A percentile compares a stretch with the other conserved stretches of the same genome.
Conservation (phyloP, 2,113 vertebrate genomes). For the Labrus mixtus region DNA sequence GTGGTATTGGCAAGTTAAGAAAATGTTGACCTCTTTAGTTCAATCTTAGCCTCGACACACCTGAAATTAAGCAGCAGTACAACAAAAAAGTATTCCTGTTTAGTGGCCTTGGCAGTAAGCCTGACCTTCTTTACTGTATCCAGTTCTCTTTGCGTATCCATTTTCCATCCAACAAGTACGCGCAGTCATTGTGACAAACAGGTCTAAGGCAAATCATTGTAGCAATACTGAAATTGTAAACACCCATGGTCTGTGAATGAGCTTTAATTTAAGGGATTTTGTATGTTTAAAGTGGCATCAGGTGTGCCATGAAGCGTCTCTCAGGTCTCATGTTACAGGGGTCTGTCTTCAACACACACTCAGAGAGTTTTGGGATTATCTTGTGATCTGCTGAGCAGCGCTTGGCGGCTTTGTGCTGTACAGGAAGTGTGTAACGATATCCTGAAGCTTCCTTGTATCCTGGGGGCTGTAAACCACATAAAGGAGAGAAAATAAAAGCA, state of each 20-base stretch:
- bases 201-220: not conserved
- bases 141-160: too few relatives aligned
- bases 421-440: conserved; percentile 68
- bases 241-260: not conserved
- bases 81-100: too few relatives aligned
- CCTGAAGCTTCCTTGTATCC: conserved; percentile 49
- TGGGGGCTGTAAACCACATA: conserved; percentile 59
- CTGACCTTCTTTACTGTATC: too few relatives aligned
- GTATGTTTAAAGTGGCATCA: conserved; percentile 1
- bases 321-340: conserved; percentile 44
- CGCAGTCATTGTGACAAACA: too few relatives aligned
- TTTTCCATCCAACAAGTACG: too few relatives aligned
- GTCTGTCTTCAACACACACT: conserved; percentile 10
- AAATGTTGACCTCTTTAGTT: too few relatives aligned
- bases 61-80: too few relatives aligned
- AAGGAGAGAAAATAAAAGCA: conserved; percentile 63
- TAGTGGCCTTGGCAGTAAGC: too few relatives aligned
- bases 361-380: conserved; percentile 38
- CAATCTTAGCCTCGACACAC: too few relatives aligned
- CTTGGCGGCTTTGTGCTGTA: conserved; percentile 58
- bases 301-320: conserved; percentile 2
- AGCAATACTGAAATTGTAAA: not conserved
- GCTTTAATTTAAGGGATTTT: not conserved
- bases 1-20: too few relatives aligned
- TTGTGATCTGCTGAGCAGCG: conserved; percentile 50